A percentile compares a stretch with the other conserved stretches of the same genome.
phyloP scores from a whole-genome alignment of 1,140 invertebrate genomes.

The Steinernema feltiae region DNA sequence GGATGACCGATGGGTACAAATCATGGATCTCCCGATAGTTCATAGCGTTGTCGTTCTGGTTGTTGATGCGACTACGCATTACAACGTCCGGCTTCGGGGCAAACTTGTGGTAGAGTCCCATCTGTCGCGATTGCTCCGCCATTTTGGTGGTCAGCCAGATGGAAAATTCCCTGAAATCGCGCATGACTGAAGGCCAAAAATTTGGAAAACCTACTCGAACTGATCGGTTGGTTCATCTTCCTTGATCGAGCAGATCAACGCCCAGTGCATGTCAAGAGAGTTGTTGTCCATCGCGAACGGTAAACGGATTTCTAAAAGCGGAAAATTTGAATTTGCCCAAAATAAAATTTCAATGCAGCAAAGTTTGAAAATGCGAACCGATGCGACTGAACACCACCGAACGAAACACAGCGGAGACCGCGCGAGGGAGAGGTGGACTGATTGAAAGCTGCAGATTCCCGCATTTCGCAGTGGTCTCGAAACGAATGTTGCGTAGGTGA shows the following conservation, averaged over 20 bases:
- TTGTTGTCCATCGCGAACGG: background rate
- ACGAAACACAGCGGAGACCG: no score
- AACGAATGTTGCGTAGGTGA: background rate
- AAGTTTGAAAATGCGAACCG: no score
- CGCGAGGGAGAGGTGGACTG: background rate
- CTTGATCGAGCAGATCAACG: background rate
- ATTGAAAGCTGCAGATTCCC: background rate
- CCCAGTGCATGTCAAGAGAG: background rate
- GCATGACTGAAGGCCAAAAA: background rate
- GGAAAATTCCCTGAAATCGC: constrained; percentile 15
- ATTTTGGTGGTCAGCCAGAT: background rate
- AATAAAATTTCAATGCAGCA: no score
- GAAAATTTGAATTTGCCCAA: no score
- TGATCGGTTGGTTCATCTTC: constrained; percentile 13
- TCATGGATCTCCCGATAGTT: constrained; percentile 8
- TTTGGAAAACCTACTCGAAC: constrained; percentile 19
- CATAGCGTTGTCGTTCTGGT: constrained; percentile 8
- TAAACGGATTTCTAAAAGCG: no score
- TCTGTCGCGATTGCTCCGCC: background rate
- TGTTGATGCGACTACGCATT: background rate
- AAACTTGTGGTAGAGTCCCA: background rate
- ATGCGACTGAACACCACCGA: no score
- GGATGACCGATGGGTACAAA: constrained; percentile 11
- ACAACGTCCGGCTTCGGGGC: background rate
- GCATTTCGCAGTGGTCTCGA: background rate